These are phyloP conservation scores for Diplosoma virens DNA, from an alignment of 23 tunicate genomes.

Conservation along the genomic window DNA sequence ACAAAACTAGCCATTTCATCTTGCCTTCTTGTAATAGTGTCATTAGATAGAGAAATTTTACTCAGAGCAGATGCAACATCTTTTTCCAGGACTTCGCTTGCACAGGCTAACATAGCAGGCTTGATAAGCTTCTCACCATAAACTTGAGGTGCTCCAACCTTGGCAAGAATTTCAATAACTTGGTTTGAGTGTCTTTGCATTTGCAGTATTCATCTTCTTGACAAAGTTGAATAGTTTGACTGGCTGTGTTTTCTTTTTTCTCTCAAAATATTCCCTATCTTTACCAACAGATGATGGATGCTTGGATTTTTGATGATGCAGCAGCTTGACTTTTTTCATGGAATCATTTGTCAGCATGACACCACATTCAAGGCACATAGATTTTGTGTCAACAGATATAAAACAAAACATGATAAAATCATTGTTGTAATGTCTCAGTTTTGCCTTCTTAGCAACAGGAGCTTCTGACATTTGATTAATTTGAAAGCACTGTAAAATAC, in stretches of 20 bases:
- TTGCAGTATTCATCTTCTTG: conserved; percentile 20
- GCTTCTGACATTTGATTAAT: conserved; percentile 24
- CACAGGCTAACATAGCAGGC: too few relatives aligned
- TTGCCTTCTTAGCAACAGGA: conserved; percentile 14
- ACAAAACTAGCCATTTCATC: conserved; percentile 30
- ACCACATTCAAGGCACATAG: conserved; percentile 14
- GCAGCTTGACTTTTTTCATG: conserved; percentile 27
- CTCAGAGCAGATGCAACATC: conserved; percentile 24
- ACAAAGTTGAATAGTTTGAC: conserved; percentile 28
- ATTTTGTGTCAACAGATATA: conserved; percentile 15
- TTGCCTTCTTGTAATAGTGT: conserved; percentile 16
- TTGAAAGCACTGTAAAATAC: conserved; percentile 17
- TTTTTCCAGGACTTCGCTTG: conserved; percentile 16
- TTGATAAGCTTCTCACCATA: conserved; percentile 24
- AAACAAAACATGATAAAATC: conserved; percentile 26
- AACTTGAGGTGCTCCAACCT: conserved; percentile 29
- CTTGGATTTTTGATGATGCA: conserved; percentile 17
- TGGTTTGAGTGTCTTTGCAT: conserved; percentile 21
- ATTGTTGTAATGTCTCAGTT: conserved; percentile 20
- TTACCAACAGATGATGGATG: conserved; percentile 29
- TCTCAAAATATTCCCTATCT: conserved; percentile 6
- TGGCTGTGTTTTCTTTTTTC: conserved; percentile 26
- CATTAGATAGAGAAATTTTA: conserved; percentile 21
- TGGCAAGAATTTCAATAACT: conserved; percentile 29
- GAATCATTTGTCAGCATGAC: conserved; percentile 22